phyloP scores from a whole-genome alignment of 2,113 vertebrate species.

The Xyrauchen texanus region DNA sequence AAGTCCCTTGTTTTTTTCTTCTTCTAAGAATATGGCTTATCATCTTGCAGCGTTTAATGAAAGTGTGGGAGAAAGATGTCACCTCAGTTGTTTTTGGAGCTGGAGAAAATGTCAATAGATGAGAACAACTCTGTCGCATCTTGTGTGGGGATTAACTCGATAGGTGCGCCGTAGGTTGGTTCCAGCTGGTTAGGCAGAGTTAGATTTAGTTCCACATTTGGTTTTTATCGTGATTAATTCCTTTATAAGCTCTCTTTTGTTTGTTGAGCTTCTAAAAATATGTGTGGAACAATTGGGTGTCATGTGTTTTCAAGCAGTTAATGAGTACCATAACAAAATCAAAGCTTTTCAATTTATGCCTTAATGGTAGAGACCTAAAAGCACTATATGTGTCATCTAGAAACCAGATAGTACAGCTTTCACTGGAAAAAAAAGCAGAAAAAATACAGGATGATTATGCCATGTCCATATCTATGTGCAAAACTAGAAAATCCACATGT shows the following conservation, averaged over 20 bases:
- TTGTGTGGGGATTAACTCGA: no score
- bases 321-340: not conserved
- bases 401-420: no score
- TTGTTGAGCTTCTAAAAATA: not conserved
- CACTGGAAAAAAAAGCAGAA: no score
- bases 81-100: constrained; percentile 28
- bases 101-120: constrained; percentile 2
- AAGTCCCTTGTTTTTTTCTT: constrained; percentile 37
- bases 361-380: no score
- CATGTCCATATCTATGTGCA: no score
- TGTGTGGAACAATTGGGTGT: not conserved
- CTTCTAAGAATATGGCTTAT: constrained; percentile 14
- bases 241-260: not conserved
- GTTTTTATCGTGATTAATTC: no score
- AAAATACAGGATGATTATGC: no score
- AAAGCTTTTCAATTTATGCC: not conserved
- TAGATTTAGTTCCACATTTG: not conserved
- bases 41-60: constrained; percentile 17
- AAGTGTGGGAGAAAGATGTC: constrained; percentile 32
- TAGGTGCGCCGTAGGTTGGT: not conserved
- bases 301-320: not conserved
- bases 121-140: no score
- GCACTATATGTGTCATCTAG: no score
- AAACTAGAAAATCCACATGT: no score
- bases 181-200: not conserved